phyloP scores from a whole-genome alignment of 53 echinoderm and acorn worm species.

The Paelopatides confundens region DNA sequence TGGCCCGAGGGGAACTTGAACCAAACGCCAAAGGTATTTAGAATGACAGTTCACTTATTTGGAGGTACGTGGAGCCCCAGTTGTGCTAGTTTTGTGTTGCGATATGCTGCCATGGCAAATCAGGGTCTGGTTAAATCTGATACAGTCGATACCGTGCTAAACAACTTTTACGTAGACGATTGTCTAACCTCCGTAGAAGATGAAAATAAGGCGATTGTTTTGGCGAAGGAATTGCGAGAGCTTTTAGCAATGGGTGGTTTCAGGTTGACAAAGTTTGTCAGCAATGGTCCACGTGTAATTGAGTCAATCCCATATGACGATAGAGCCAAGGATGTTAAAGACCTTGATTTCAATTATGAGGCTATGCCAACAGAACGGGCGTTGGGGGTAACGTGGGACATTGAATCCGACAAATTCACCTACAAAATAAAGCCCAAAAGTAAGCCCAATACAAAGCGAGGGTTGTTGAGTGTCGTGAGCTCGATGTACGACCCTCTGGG shows the following conservation, averaged over 20 bases:
- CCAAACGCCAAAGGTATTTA: constrained; percentile 21
- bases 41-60: constrained; percentile 83
- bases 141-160: constrained; percentile 20
- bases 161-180: constrained; percentile 66
- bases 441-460: constrained; percentile 7
- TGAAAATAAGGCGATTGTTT: constrained; percentile 34
- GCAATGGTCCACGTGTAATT: constrained; percentile 56
- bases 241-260: constrained; percentile 58
- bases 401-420: neutral
- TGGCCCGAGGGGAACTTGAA: constrained; percentile 62
- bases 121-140: neutral
- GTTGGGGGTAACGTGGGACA: constrained; percentile 11
- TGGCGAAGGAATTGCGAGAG: constrained; percentile 35
- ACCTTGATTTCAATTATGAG: constrained; percentile 56
- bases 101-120: constrained; percentile 18
- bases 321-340: constrained; percentile 41
- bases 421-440: neutral
- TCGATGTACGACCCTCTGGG: neutral
- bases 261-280: constrained; percentile 65
- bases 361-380: constrained; percentile 56
- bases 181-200: constrained; percentile 34
- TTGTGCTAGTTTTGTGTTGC: constrained; percentile 56
- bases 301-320: constrained; percentile 53
- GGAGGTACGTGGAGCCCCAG: constrained; percentile 70
- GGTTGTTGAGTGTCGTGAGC: neutral